phyloP scores from a whole-genome alignment of 2,888 invertebrate species.

The Argyra leucocephala region DNA sequence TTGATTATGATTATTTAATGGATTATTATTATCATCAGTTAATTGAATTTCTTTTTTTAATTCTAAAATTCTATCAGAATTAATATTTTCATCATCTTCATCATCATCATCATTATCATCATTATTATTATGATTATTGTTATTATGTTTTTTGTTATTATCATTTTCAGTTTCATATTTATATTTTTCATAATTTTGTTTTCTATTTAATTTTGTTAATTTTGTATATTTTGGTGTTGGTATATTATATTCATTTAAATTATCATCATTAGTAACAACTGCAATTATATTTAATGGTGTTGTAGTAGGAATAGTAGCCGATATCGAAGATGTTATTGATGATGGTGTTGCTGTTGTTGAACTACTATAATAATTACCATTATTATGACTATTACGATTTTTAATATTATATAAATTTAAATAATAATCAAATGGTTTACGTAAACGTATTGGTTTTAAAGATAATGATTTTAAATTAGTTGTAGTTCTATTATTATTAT shows the following conservation, averaged over 20 bases:
- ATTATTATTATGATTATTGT: background rate
- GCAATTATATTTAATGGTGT: constrained; percentile 17
- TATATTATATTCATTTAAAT: constrained; percentile 14
- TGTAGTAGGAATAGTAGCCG: constrained; percentile 33
- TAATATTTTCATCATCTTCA: background rate
- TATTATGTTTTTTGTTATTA: background rate
- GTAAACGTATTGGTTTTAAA: constrained; percentile 24
- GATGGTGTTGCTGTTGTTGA: constrained; percentile 19
- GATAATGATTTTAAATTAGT: constrained; percentile 19
- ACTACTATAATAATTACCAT: constrained; percentile 24
- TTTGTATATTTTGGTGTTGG: constrained; percentile 12
- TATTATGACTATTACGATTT: constrained; percentile 23
- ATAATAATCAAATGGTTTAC: constrained; percentile 40
- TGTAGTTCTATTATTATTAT: constrained; percentile 10
- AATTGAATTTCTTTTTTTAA: constrained; percentile 10
- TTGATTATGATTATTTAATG: constrained; percentile 17
- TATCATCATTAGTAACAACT: constrained; percentile 27
- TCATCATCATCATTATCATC: background rate
- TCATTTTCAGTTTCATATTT: constrained; percentile 7
- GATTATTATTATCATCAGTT: constrained; percentile 15
- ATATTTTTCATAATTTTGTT: constrained; percentile 11
- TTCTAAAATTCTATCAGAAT: background rate
- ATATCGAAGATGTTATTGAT: background rate
- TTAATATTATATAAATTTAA: constrained; percentile 28
- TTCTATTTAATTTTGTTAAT: constrained; percentile 10